Conservation (phyloP, 2,113 vertebrate genomes). For the Danionella cerebrum region DNA sequence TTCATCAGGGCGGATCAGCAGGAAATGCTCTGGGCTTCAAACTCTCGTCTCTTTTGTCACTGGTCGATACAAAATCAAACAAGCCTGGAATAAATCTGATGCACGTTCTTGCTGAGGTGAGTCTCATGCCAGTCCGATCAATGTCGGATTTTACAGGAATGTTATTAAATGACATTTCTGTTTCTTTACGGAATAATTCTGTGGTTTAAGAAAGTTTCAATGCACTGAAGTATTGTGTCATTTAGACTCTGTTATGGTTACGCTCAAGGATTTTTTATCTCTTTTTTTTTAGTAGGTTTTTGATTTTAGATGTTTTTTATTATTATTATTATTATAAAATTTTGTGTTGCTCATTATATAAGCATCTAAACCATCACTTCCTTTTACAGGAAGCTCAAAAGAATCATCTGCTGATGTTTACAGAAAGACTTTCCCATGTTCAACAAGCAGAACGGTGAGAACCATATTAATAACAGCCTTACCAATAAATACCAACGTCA, state of each 20-base stretch:
- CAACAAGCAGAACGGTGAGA: conserved; percentile 83
- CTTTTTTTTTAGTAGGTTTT: no score
- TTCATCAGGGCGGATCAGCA: conserved; percentile 82
- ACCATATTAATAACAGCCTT: no score
- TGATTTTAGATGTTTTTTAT: no score
- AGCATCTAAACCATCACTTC: neutral
- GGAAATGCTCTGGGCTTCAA: conserved; percentile 95
- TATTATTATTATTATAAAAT: conserved; percentile 34
- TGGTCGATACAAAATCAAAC: conserved; percentile 94
- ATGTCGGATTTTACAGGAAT: no score
- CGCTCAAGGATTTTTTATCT: no score
- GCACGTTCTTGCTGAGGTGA: conserved; percentile 91
- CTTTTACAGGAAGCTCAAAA: conserved; percentile 81
- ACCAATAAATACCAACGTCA: no score
- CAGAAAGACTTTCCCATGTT: conserved; percentile 56
- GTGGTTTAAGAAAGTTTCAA: no score
- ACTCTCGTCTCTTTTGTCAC: conserved; percentile 84
- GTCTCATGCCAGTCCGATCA: neutral
- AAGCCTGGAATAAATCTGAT: conserved; percentile 93
- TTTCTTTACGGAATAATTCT: no score
- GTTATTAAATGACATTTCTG: no score
- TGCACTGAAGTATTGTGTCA: no score
- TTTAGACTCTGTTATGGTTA: no score
- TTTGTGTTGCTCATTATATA: neutral
- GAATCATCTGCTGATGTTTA: conserved; percentile 54